Evolutionary conservation across 2,888 invertebrate genomes (phyloP).

Genomic region (Tenthredo scrophulariae): DNA sequence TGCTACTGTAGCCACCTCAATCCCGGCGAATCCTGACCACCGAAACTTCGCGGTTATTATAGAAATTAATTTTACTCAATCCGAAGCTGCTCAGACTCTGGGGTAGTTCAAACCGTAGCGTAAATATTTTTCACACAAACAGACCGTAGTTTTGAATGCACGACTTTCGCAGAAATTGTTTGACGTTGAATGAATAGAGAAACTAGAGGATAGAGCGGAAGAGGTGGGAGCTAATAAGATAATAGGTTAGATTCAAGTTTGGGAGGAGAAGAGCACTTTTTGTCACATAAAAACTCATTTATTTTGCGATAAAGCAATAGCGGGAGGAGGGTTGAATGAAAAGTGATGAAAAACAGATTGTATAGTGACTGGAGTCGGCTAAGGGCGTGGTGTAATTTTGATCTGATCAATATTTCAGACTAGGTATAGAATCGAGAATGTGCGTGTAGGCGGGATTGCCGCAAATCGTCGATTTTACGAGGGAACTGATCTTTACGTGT

Average conservation of each 20-base stretch:
- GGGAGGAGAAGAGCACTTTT: not conserved
- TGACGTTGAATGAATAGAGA: not conserved
- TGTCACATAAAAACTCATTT: not conserved
- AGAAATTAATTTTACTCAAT: constrained; percentile 35
- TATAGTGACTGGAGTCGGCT: not conserved
- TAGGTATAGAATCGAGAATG: constrained; percentile 30
- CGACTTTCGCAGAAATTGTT: not conserved
- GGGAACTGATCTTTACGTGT: constrained; percentile 48
- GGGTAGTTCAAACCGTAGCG: not conserved
- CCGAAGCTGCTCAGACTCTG: not conserved
- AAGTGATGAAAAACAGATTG: not conserved
- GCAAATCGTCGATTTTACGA: constrained; percentile 46
- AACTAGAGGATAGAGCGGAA: not conserved
- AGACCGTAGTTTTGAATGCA: not conserved
- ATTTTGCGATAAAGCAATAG: not conserved
- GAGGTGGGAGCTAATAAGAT: not conserved
- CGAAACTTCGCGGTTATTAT: constrained; percentile 41
- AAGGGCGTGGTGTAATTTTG: constrained; percentile 23
- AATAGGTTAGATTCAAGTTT: not conserved
- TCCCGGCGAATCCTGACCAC: constrained; percentile 22
- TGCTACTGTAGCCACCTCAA: constrained; percentile 42
- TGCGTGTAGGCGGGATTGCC: constrained; percentile 28
- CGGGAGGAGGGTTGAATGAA: no score
- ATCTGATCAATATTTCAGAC: constrained; percentile 34
- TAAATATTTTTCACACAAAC: not conserved